Evolutionary conservation across 2,888 invertebrate species (phyloP), one percentile per base, ranked within the genome.

Genomic region (Gonocerus acuteangulatus): DNA sequence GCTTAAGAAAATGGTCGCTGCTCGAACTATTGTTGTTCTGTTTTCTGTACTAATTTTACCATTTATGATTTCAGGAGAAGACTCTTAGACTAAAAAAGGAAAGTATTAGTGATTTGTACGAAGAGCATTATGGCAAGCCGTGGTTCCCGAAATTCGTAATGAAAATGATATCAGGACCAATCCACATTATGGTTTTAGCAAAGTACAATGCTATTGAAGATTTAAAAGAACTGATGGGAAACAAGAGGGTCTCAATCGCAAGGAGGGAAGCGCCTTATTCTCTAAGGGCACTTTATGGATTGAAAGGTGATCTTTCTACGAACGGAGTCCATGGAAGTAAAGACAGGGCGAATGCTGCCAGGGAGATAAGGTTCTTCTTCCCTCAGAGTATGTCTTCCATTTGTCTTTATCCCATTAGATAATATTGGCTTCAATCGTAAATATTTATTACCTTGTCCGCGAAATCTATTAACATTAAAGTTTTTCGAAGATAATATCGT

Each of bases 361-460:
- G 83, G 65, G 94, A 95, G 75, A 89, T 93, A 69, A 82, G 85
- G 71, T 94, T 89, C 74, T 92, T 95, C 74, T 94, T 89, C 74
- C 90, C 92, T 1, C 80, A 83, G 69, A 82, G 89, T 90, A 77
- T 78, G 81, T 42, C n/a, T 9, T 9, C 6, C 34, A 11, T 34
- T 6, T 34, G 34, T 34, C 34, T 11, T 9, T 9, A 11, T 6
- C 7, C 11, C 34, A 34, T 9, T 6, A 34, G 7, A 34, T 34
- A 34, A 34, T 34, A 34, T 34, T 34, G 13, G 34, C 34, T 34
- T 9, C 11, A 9, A 9, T 11, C 34, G 34, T 34, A 9, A 11
- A 34, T 34, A 9, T 34, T 34, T 34, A 6, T 11, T 34, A 34
- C 6, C 7, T 34, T 34, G 34, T 9, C 6, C 34, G 34, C 11